phyloP scores from a whole-genome alignment of 2,888 invertebrate species.

The Siphonodentalium dalli region DNA sequence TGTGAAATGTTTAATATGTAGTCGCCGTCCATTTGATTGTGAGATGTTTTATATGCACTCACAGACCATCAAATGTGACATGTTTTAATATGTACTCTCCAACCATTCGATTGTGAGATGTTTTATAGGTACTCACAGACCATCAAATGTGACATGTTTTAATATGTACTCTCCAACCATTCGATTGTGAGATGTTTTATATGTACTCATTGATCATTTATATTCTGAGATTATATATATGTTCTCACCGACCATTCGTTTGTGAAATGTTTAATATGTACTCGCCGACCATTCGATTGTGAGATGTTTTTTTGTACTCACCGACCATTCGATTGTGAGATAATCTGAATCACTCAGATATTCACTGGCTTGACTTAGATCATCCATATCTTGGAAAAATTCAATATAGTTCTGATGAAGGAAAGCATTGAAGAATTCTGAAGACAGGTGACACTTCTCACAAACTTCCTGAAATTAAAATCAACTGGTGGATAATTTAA shows the following conservation, averaged over 20 bases:
- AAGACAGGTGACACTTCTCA: slow-evolving; percentile 61
- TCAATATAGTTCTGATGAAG: slow-evolving; percentile 69
- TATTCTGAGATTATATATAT: neutral
- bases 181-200: no score
- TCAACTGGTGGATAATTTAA: neutral
- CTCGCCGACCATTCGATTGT: slow-evolving; percentile 64
- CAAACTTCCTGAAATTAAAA: slow-evolving; percentile 54
- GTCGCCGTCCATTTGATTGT: no score
- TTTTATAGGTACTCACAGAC: slow-evolving; percentile 49
- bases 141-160: slow-evolving; percentile 41
- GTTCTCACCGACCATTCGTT: no score
- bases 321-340: slow-evolving; percentile 71
- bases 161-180: slow-evolving; percentile 58
- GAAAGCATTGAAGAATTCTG: slow-evolving; percentile 64
- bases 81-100: neutral
- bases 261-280: slow-evolving; percentile 2
- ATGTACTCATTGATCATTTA: no score
- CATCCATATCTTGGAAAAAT: slow-evolving; percentile 75
- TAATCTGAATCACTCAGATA: slow-evolving; percentile 77
- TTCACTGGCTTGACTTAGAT: slow-evolving; percentile 72
- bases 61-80: no score
- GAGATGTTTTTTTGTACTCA: slow-evolving; percentile 32
- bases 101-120: no score
- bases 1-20: neutral
- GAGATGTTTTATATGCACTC: no score